Evolutionary conservation across 2,113 vertebrate species (phyloP), one percentile per base, ranked within the genome.

Genomic region (Platysternon megacephalum): DNA sequence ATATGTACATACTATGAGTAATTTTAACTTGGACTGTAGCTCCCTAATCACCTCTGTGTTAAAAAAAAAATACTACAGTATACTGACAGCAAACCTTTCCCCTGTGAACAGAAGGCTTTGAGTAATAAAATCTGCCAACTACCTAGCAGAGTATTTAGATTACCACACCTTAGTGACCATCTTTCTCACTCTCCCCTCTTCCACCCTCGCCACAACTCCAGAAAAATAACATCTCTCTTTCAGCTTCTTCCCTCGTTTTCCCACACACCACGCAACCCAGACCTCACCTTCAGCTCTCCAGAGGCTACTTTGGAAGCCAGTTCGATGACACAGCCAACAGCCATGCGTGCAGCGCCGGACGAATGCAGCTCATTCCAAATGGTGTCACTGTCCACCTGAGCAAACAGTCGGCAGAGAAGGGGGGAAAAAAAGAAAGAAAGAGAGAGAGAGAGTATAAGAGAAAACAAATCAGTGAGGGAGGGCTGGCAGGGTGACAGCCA

Each of bases 361-460:
- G 98, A 98, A 98, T 98, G 98, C 98, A 98, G 98, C 97, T 99
- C 98, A 97, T 99, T 99, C 98, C 99, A 98, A 99, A 99, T 98
- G 99, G 98, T 99, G 99, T 99, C 99, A 99, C 98, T 98, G 98
- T 99, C 99, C 99, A 99, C 99, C 99, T 99, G 99, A 99, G 99
- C 98, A 99, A 99, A 99, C 99, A 99, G 98, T 98, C 90, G 84
- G 98, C 97, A 96, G 98, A 98, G 94, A 95, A 97, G 97, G 55
- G 82, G 96, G 79, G 96, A 90, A 85, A 87, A 92, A 88, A 88
- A 93, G 97, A 97, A 92, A 96, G 87, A 87, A 94, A 97, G 97
- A 28, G 94, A 95, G 82, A 95, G 93, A 94, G 96, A 97, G 91
- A 96, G 79, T 82, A 97, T 93, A 96, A 98, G 97, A 98, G 97